Percentiles rank a stretch among this genome's conserved stretches.
Conservation (phyloP, 23 tunicate genomes). For the Diplosoma virens region DNA sequence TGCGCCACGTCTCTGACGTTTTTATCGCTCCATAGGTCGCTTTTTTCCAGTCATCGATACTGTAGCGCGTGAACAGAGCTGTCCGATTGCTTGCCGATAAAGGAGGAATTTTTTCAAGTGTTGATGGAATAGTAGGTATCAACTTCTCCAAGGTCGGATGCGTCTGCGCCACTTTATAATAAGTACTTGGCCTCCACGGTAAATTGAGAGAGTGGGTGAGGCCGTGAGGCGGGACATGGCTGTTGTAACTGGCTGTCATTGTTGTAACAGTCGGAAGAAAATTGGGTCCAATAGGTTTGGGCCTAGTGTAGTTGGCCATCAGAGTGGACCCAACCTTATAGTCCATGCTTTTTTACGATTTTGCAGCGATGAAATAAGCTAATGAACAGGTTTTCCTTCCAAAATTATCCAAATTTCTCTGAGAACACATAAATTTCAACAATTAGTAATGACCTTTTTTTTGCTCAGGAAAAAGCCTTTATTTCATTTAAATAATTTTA, state of each 20-base stretch:
- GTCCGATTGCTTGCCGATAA: slow-evolving; percentile 76
- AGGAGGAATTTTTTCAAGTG: slow-evolving; percentile 72
- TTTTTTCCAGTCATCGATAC: slow-evolving; percentile 90
- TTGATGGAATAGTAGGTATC: slow-evolving; percentile 55
- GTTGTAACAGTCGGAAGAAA: slow-evolving; percentile 83
- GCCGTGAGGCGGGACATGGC: slow-evolving; percentile 76
- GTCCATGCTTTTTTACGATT: too few species aligned
- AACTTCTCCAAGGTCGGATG: slow-evolving; percentile 58
- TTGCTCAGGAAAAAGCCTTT: too few species aligned
- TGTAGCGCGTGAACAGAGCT: slow-evolving; percentile 81
- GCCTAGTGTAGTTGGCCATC: slow-evolving; percentile 84
- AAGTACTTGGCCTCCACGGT: slow-evolving; percentile 85
- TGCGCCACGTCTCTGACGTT: slow-evolving; percentile 88
- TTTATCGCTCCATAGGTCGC: slow-evolving; percentile 73
- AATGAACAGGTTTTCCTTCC: too few species aligned
- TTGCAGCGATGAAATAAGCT: too few species aligned
- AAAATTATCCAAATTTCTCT: too few species aligned
- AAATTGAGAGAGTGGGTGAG: slow-evolving; percentile 70
- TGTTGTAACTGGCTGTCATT: slow-evolving; percentile 84
- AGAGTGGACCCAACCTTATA: slow-evolving; percentile 61
- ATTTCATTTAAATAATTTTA: too few species aligned
- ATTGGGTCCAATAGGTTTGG: slow-evolving; percentile 62
- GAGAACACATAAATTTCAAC: too few species aligned
- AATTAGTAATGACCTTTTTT: too few species aligned
- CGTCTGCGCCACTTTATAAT: slow-evolving; percentile 73